These are phyloP conservation scores for Argynnis bischoffii DNA, from an alignment of 2,888 invertebrate genomes.

Conservation along the genomic window DNA sequence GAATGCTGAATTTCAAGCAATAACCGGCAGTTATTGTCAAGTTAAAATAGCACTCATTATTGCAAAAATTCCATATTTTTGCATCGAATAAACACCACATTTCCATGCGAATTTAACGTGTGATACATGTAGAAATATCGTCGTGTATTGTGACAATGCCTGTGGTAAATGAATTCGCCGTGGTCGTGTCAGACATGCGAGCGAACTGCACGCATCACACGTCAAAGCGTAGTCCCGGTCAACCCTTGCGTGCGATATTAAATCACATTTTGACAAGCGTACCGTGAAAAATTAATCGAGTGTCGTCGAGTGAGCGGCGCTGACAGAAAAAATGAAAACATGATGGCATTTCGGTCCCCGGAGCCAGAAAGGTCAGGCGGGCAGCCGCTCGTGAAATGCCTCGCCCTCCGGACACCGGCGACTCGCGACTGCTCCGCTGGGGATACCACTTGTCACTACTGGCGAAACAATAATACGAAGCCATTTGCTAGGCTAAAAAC, in stretches of 20 bases:
- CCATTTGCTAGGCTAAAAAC: conserved; percentile 34
- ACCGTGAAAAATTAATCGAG: conserved; percentile 82
- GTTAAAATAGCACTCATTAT: conserved; percentile 40
- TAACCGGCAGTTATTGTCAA: conserved; percentile 41
- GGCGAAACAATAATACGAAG: conserved; percentile 41
- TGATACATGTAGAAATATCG: conserved; percentile 2
- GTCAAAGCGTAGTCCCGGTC: conserved; percentile 68
- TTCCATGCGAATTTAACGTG: conserved; percentile 16
- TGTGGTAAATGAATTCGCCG: conserved; percentile 37
- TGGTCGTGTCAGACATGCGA: conserved; percentile 25
- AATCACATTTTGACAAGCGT: conserved; percentile 82
- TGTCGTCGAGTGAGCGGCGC: conserved; percentile 69
- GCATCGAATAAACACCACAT: conserved; percentile 11
- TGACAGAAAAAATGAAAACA: conserved; percentile 72
- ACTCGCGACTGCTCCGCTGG: conserved; percentile 57
- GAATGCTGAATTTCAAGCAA: conserved; percentile 48
- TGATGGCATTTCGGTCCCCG: conserved; percentile 78
- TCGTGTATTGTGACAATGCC: conserved; percentile 13
- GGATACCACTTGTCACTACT: conserved; percentile 47
- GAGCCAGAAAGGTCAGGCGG: conserved; percentile 74
- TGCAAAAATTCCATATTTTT: conserved; percentile 30
- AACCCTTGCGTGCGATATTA: conserved; percentile 71
- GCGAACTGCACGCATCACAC: conserved; percentile 61
- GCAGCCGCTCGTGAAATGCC: conserved; percentile 78
- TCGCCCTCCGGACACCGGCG: conserved; percentile 59